A percentile compares a stretch with the other conserved stretches of the same genome.
phyloP scores from a whole-genome alignment of 2,888 invertebrate species.

The Tetanocera ferruginea region DNA sequence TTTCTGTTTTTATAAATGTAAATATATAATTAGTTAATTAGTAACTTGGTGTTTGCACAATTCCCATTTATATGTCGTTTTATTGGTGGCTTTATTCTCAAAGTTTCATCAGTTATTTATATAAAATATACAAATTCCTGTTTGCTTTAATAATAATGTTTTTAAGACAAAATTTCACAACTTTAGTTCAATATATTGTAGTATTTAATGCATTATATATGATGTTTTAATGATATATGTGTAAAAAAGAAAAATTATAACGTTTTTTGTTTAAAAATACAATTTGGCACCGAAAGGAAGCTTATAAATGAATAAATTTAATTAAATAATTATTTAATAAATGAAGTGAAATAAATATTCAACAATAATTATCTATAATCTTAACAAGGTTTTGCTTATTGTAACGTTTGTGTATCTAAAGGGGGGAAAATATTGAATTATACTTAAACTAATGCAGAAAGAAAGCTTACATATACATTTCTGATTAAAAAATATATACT shows the following conservation, averaged over 20 bases:
- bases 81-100: constrained; percentile 21
- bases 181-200: constrained; percentile 9
- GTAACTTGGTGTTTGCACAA: constrained; percentile 37
- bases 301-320: neutral
- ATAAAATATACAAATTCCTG: constrained; percentile 12
- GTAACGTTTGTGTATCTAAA: no score
- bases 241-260: no score
- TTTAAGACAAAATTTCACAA: constrained; percentile 28
- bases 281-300: neutral
- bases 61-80: constrained; percentile 25
- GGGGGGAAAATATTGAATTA: no score
- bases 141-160: neutral
- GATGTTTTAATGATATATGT: no score
- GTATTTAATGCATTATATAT: neutral
- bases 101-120: neutral
- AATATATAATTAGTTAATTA: constrained; percentile 24
- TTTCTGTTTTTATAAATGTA: constrained; percentile 4
- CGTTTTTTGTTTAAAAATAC: neutral
- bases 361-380: no score
- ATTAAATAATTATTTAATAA: neutral
- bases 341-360: neutral
- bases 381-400: no score
- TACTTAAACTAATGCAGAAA: no score
- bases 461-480: no score
- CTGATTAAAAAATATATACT: no score